Conservation (phyloP, 2,888 invertebrate genomes). For the Smittia aterrima region DNA sequence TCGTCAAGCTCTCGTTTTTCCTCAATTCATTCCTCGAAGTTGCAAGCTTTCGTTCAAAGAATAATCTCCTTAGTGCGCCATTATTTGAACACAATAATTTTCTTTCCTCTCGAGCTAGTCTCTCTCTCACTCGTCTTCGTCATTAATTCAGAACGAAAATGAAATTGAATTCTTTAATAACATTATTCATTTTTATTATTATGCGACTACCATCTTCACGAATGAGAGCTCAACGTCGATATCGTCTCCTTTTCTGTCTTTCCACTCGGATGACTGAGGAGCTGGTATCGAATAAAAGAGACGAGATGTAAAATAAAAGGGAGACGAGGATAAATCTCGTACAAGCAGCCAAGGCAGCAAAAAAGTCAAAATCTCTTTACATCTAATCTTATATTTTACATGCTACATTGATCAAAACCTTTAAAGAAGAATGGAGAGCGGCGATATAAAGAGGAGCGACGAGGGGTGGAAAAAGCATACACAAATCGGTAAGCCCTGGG, state of each 20-base stretch:
- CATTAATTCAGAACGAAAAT: conserved; percentile 37
- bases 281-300: conserved; percentile 7
- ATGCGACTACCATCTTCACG: conserved; percentile 8
- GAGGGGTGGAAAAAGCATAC: background rate
- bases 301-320: background rate
- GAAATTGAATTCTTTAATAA: conserved; percentile 41
- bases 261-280: conserved; percentile 11
- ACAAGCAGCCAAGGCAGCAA: background rate
- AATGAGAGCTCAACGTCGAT: conserved; percentile 8
- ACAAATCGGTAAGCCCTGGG: background rate
- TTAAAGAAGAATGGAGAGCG: background rate
- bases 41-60: background rate
- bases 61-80: conserved; percentile 12
- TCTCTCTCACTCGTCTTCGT: background rate
- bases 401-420: conserved; percentile 42
- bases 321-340: background rate
- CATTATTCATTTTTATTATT: conserved; percentile 41
- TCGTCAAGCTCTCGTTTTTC: background rate
- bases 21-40: background rate
- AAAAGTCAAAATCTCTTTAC: conserved; percentile 40
- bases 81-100: conserved; percentile 1
- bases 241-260: conserved; percentile 11
- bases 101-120: background rate
- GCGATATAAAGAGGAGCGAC: background rate
- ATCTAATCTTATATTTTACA: conserved; percentile 42